Evolutionary conservation across 2,888 invertebrate genomes (phyloP), one percentile per base, ranked within the genome.

Genomic region (Polydrusus tereticollis): DNA sequence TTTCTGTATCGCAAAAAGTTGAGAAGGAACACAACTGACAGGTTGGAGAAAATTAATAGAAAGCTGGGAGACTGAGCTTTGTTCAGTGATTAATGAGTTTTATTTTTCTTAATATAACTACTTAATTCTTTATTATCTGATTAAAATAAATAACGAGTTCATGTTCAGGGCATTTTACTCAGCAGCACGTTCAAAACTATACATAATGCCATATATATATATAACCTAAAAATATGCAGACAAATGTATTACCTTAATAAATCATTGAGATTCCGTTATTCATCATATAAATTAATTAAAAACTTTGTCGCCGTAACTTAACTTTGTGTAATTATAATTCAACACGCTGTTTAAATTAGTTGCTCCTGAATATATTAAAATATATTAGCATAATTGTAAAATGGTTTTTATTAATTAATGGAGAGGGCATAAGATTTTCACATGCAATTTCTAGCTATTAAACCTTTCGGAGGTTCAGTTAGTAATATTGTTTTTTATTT

Each of bases 41-140:
- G 21, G 57, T 21, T 18, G 33, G 66, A 57, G 58, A 66, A 57
- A 66, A 66, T 66, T 66, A 66, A 66, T 57, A 66, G 58, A 23
- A 66, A 66, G 66, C 66, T 57, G 43, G 10, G 43, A 57, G 21
- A 45, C 66, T 26, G 57, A 29, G 41, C 66, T 66, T 66, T 41
- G 41, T 57, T 55, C 43, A 45, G 20, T 66, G 66, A 66, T 66
- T 66, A 55, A 66, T 66, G 66, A 45, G 29, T 43, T 66, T 45
- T 18, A 57, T 66, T 26, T 43, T 58, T 65, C 33, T 64, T 50
- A 64, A 50, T 64, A 50, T 64, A 36, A 23, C 47, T 47, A 47
- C 47, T 47, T 47, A 47, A 47, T 47, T n/a, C 47, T 21, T n/a
- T 47, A 47, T 47, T 47, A 47, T 47, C 47, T 47, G 10, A 3